Evolutionary conservation across 2,797 vertebrate species (phyloP).

Genomic region (Setipinna tenuifilis): DNA sequence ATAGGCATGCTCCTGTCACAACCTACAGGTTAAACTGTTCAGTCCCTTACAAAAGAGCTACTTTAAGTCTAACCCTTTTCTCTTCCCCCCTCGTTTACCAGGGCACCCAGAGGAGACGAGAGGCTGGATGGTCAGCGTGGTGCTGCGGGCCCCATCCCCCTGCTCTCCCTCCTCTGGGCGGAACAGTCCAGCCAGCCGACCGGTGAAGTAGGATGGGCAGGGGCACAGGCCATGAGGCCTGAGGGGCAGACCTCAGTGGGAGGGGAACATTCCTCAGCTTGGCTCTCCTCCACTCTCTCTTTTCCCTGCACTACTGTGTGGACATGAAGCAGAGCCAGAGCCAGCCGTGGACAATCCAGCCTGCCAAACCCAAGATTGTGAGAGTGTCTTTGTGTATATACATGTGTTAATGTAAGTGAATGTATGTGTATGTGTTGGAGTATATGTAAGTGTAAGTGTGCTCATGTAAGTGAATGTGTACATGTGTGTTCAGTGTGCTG

Average conservation of each 20-base stretch:
- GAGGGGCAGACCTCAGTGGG: background rate
- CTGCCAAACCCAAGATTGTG: background rate
- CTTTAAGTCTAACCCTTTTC: background rate
- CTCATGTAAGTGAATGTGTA: background rate
- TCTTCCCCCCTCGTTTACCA: slow-evolving; percentile 35
- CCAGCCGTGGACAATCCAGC: slow-evolving; percentile 17
- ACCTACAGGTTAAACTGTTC: slow-evolving; percentile 11
- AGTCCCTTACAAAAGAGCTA: background rate
- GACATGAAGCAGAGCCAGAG: slow-evolving; percentile 4
- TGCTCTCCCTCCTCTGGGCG: slow-evolving; percentile 44
- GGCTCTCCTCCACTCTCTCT: background rate
- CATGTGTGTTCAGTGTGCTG: background rate
- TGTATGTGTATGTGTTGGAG: background rate
- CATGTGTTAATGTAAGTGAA: background rate
- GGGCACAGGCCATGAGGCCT: background rate
- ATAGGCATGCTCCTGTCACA: too few species aligned
- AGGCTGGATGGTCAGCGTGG: slow-evolving; percentile 55
- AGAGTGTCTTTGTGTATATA: background rate
- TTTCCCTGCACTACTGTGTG: background rate
- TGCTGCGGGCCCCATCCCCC: slow-evolving; percentile 46
- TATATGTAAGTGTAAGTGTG: background rate
- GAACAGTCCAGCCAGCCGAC: slow-evolving; percentile 42
- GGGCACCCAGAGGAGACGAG: slow-evolving; percentile 48
- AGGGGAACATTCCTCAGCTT: slow-evolving; percentile 22
- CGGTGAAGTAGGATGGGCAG: slow-evolving; percentile 55